Evolutionary conservation across 2,113 vertebrate genomes (phyloP), one percentile per base, ranked within the genome.

Genomic region (Cryptomyrus ogoouensis): DNA sequence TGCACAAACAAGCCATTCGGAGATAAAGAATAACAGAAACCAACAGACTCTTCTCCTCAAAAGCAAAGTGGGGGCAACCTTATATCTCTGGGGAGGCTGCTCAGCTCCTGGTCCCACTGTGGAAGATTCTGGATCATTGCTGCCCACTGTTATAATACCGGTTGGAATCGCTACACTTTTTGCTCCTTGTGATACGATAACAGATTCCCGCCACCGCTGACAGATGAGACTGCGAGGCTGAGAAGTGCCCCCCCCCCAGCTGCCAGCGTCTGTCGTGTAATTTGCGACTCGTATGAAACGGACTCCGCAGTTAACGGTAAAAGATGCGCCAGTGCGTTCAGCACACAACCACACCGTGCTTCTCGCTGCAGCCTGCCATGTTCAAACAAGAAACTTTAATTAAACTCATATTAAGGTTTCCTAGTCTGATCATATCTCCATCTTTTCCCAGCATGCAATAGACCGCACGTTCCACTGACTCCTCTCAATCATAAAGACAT

Each of bases 361-460:
- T 35, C 6, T 87, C 47, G 3, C 49, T 35, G n/a, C 47, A 19
- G 85, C 85, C 85, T 13, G 5, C 13, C n/a, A 52, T 87, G 49
- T 87, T 87, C 49, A 87, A 39, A 87, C 85, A 87, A 53, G 31
- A 87, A 52, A 87, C n/a, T 52, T 53, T 87, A 56, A 87, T 53
- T 35, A 87, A 87, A 87, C 27, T 87, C 85, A 87, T 53, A 84
- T 84, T 47, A 87, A 35, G 85, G 5, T 21, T 53, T 53, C 50
- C 31, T 53, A 87, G 27, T 42, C 47, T 39, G 85, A 53, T 87
- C 47, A 53, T 53, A 35, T 87, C 46, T 53, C 50, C 85, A 56
- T 35, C 50, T 87, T 53, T 17, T 53, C 31, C 85, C 49, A 87
- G 85, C 85, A 52, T 27, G 85, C 50, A 31, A 53, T 13, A 35